Evolutionary conservation across 2,113 vertebrate genomes (phyloP), one percentile per base, ranked within the genome.

Genomic region (Hemibates koningsi): DNA sequence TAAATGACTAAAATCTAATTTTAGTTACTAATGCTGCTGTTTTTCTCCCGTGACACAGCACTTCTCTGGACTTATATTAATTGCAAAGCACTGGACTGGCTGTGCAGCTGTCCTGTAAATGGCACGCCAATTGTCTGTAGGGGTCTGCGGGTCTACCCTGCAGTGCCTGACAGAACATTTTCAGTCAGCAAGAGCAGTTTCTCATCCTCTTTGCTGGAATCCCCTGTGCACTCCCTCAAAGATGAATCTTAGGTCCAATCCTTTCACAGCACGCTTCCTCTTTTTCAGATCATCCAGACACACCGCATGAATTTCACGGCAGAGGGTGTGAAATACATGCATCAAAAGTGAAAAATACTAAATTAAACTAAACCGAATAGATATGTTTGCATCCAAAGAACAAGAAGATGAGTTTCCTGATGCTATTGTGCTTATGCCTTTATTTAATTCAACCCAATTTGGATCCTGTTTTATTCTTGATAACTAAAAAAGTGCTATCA

Each of bases 201-300:
- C 73, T 78, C 73, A 78, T 78, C 73, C 73, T 78, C 73, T 78
- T 78, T 76, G 71, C 71, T 76, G 24, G 43, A 76, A 50, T 76
- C 27, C 71, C 71, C 43, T 78, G 71, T 50, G 9, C 24, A 32
- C 14, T 50, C 71, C 73, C 73, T 78, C 73, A 50, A 12, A 52
- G 45, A 78, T 50, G 19, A 78, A 32, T n/a, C 24, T 52, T 52
- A 32, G 27, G 45, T 78, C 45, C 45, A 0, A 32, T 52, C 16
- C 45, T 78, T 32, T 76, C 43, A 48, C 71, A 50, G 16, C 43
- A 76, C 6, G 9, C 43, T 48, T 76, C 43, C 71, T 76, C 24
- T 32, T 78, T 78, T 50, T 52, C 27, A 32, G 43, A n/a, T 4
- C 73, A 52, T 52, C 32, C 73, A 34, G 27, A 52, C 16, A 48